These are phyloP conservation scores for Hydriomena furcata DNA, from an alignment of 2,888 invertebrate species.

Conservation along the genomic window DNA sequence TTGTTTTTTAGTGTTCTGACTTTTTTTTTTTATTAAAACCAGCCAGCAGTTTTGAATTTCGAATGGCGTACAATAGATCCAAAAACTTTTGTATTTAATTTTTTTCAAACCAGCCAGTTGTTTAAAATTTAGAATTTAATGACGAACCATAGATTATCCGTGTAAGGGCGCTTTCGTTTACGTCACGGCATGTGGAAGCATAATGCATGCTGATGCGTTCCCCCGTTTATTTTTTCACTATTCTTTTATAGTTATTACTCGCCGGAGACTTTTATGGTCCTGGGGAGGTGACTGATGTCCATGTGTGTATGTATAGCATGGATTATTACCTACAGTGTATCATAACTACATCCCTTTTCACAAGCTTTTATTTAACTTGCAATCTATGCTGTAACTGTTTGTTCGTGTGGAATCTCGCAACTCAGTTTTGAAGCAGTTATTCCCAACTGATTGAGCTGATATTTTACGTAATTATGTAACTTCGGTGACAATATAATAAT, in stretches of 20 bases:
- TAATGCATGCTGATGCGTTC: conserved; percentile 42
- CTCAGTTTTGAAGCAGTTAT: too few relatives aligned
- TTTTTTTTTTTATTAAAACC: too few relatives aligned
- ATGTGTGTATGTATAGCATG: conserved; percentile 5
- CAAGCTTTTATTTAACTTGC: too few relatives aligned
- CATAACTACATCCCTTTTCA: too few relatives aligned
- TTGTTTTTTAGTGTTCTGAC: too few relatives aligned
- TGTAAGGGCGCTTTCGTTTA: conserved; percentile 25
- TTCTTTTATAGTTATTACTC: conserved; percentile 57
- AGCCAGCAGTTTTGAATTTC: conserved; percentile 7
- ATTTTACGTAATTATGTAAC: too few relatives aligned
- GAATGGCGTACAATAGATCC: conserved; percentile 17
- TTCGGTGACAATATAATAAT: too few relatives aligned
- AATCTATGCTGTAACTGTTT: too few relatives aligned
- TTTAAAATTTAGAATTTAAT: neutral
- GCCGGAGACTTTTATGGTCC: conserved; percentile 55
- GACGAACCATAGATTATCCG: neutral
- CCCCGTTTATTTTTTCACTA: conserved; percentile 53
- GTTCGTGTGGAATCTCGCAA: too few relatives aligned
- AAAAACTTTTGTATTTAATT: too few relatives aligned
- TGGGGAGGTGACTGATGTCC: conserved; percentile 55
- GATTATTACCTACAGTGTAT: too few relatives aligned
- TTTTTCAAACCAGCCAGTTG: neutral
- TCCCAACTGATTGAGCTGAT: too few relatives aligned
- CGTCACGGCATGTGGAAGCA: conserved; percentile 34